Conservation (phyloP, 2,797 vertebrate species). For the Pantherophis vulpinus region DNA sequence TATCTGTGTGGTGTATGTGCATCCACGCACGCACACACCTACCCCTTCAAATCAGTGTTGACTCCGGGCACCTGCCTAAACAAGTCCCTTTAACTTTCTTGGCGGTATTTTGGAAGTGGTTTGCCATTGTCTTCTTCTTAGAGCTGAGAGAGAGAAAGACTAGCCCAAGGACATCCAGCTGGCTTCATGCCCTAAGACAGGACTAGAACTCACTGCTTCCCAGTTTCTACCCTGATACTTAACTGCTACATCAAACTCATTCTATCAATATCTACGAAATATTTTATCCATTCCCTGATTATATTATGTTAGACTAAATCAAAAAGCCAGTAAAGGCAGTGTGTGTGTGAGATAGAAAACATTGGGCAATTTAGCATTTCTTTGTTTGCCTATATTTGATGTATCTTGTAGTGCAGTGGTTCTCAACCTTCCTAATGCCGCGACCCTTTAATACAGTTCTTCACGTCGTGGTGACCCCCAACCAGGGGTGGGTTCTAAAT, state of each 20-base stretch:
- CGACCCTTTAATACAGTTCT: too few species aligned
- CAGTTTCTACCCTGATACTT: neutral
- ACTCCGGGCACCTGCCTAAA: too few species aligned
- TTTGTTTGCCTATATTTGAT: neutral
- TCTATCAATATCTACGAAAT: neutral
- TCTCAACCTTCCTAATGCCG: too few species aligned
- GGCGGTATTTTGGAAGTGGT: too few species aligned
- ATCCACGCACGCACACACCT: too few species aligned
- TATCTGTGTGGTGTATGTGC: too few species aligned
- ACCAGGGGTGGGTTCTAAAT: too few species aligned
- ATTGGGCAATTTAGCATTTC: neutral
- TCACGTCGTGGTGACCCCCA: too few species aligned
- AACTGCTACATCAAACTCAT: neutral
- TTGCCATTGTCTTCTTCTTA: too few species aligned
- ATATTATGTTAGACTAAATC: neutral
- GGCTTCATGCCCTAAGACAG: neutral
- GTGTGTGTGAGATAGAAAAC: too few species aligned
- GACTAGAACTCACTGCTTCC: neutral
- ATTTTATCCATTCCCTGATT: neutral
- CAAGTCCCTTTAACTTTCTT: too few species aligned
- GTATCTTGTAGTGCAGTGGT: neutral
- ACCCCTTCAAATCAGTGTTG: too few species aligned
- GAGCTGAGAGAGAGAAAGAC: neutral
- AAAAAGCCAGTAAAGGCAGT: neutral
- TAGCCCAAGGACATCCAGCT: neutral